Evolutionary conservation across 2,888 invertebrate genomes (phyloP), one percentile per base, ranked within the genome.

Genomic region (Hydriomena furcata): DNA sequence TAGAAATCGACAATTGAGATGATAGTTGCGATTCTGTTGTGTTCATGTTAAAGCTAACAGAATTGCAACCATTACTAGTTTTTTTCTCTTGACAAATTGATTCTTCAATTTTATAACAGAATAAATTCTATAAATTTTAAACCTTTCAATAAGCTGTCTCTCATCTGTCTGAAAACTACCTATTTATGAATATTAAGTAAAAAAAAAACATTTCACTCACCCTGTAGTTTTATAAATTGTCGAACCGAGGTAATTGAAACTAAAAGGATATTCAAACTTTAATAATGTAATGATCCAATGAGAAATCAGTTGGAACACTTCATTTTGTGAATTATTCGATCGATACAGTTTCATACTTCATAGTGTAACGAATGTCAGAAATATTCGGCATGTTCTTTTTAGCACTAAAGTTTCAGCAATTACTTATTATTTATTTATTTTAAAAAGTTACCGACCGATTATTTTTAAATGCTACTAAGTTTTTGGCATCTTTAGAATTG

Each of bases 231-330:
- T 47, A 52, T 46, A 61, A 54, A 44, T 55, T 49, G 53, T 36
- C 49, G 64, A 55, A 60, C 53, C 61, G 59, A 10, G 55, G 65
- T 67, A 82, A 85, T 84, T 84, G 84, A 85, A 80, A 84, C 73
- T 76, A 81, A 81, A 76, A 69, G 76, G 68, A 52, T 50, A 45
- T 58, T 40, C 53, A 59, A 64, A 75, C 69, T 36, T 54, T 73
- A 70, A 78, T 73, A 78, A 65, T 61, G 68, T 83, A 84, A 84
- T 84, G 76, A 79, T 66, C 55, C 63, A 51, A 49, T 65, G 61
- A 43, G 60, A 65, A 64, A 65, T 62, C 60, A 51, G 62, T 61
- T 66, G 67, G 73, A 78, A 76, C 78, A 79, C 76, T 72, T 79
- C 69, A 76, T 82, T 76, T 73, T 68, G 43, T 50, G 70, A 77